phyloP scores from a whole-genome alignment of 2,113 vertebrate genomes.

The Myotis davidii region DNA sequence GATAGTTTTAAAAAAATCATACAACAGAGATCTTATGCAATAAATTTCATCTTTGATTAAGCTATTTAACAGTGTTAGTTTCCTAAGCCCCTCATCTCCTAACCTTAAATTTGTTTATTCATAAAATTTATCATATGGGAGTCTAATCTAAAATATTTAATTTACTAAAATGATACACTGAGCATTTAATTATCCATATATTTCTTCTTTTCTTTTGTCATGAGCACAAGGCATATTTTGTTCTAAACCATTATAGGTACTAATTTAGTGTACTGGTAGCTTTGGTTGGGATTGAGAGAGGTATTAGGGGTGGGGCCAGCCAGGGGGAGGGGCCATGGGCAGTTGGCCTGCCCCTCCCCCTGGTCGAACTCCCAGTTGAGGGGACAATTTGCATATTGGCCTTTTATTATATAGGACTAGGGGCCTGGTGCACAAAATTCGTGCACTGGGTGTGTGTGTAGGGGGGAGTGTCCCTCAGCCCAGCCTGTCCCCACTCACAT shows the following conservation, averaged over 20 bases:
- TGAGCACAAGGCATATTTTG: not conserved
- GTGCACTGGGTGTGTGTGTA: too few species aligned
- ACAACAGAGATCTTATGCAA: not conserved
- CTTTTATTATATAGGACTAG: too few species aligned
- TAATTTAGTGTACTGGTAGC: not conserved
- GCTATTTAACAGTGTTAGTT: conserved; percentile 61
- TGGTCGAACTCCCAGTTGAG: too few species aligned
- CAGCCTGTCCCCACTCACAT: too few species aligned
- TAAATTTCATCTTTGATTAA: conserved; percentile 66
- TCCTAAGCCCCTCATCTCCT: conserved; percentile 23
- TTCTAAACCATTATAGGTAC: not conserved
- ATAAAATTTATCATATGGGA: not conserved
- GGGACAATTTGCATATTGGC: too few species aligned
- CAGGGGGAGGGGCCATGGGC: too few species aligned
- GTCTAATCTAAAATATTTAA: not conserved
- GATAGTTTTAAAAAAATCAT: not conserved
- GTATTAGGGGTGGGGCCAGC: too few species aligned
- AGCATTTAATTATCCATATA: not conserved
- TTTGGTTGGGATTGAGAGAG: not conserved
- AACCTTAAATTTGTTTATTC: conserved; percentile 47
- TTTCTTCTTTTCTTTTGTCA: not conserved
- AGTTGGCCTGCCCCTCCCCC: too few species aligned
- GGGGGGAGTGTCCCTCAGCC: too few species aligned
- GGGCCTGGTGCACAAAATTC: too few species aligned
- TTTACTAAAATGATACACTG: not conserved